A percentile compares a stretch with the other conserved stretches of the same genome.
These are phyloP conservation scores for Meloidogyne floridensis DNA, from an alignment of 1,140 invertebrate genomes.

Conservation along the genomic window DNA sequence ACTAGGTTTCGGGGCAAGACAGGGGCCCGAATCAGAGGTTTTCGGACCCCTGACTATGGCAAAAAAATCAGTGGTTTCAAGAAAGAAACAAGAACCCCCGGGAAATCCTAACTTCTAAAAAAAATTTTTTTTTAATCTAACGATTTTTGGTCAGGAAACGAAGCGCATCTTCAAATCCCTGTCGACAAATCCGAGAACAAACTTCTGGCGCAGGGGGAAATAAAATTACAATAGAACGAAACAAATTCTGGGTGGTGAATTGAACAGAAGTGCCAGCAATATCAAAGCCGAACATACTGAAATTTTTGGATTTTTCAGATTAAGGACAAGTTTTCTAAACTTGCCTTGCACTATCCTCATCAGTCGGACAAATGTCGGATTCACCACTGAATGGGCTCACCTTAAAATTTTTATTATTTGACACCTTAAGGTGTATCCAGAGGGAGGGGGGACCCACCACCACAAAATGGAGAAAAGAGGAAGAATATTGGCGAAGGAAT, in stretches of 20 bases:
- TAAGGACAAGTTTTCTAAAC: conserved; percentile 36
- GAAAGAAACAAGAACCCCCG: no score
- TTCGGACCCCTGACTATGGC: no score
- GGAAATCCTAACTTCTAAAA: no score
- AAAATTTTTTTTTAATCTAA: conserved; percentile 34
- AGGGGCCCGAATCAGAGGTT: no score
- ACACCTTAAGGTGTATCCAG: no score
- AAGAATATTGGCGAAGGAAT: no score
- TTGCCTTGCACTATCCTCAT: conserved; percentile 70
- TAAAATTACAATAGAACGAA: conserved; percentile 83
- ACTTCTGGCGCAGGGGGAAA: conserved; percentile 92
- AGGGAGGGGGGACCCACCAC: no score
- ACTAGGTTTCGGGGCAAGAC: no score
- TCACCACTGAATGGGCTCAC: conserved; percentile 95
- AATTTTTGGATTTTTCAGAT: background rate
- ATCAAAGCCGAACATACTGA: conserved; percentile 72
- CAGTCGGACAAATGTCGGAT: conserved; percentile 93
- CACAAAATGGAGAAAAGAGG: no score
- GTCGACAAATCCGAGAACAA: conserved; percentile 88
- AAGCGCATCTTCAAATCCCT: conserved; percentile 94
- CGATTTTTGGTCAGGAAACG: conserved; percentile 83
- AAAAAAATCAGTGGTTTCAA: no score
- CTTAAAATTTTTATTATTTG: background rate
- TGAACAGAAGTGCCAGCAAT: conserved; percentile 92
- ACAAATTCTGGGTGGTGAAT: conserved; percentile 80